Evolutionary conservation across 2,797 vertebrate species (phyloP), one percentile per base, ranked within the genome.

Genomic region (Cynopterus sphinx): DNA sequence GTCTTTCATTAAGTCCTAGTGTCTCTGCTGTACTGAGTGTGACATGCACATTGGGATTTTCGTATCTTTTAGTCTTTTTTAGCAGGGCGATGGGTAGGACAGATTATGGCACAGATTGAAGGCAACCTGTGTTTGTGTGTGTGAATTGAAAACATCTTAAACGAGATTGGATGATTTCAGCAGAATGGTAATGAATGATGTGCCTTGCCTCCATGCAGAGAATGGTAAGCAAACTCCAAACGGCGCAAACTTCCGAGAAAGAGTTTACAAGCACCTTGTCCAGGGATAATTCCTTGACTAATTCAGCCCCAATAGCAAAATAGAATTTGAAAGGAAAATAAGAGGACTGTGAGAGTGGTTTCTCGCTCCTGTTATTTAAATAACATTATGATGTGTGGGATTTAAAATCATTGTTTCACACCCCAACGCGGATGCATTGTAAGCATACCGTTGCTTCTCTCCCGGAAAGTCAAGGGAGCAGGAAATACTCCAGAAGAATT

Each of bases 381-480:
- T 75, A 26, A 57, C 51, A n/a, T 51, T 63, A 9, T 84, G 39
- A 3, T 71, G 22, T 61, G 12, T 68, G 70, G 43, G n/a, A 49
- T 92, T 83, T 89, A 39, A 96, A 88, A 67, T 43, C 26, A 46
- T 41, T 83, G 36, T 89, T 92, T 68, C 77, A 79, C 10, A 63
- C 41, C 31, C 36, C 36, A 74, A 7, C 49, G 17, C 1, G 31
- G 26, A 75, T 55, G 15, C 12, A 41, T 43, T 59, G 22, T 91
- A 85, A 86, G 9, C 16, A 13, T 63, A 53, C 68, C 59, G 13
- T 46, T 46, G 19, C 33, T 77, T 78, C 94, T 78, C 94, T 90
- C 65, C 19, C 53, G 15, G 15, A 67, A 28, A 73, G 43, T 49
- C 78, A 46, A 53, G 22, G 63, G 2, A 86, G 22, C 10, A 79